Base-by-base conservation (phyloP, 2,888 invertebrate species). In the Idaea aversata region DNA sequence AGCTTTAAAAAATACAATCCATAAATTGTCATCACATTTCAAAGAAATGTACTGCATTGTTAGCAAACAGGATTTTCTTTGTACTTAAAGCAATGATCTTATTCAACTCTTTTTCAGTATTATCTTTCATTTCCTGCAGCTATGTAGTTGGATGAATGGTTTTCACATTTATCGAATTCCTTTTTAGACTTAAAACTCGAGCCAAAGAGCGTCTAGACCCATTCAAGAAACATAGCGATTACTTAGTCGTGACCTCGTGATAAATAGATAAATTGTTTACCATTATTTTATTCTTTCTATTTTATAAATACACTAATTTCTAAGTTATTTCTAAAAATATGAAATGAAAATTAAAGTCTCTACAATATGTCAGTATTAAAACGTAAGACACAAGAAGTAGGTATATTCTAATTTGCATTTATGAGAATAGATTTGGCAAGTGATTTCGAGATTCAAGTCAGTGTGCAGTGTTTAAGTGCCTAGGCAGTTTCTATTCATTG, bases 111-210 rank as follows among this genome's bases (percentile, higher is more conserved):
- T 63, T 63, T n/a, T 57, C 47, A 36, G 62, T 60, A 35, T 65
- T 62, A 57, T 62, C 62, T 25, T 65, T 62, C 57, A 57, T 65
- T 60, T 62, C 62, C 57, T 62, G 36, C 13, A 65, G 65, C 65
- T 60, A 25, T 25, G 25, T 25, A 57, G 57, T 57, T 34, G 60
- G 63, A 65, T 63, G 65, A 59, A 60, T 7, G 47, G 47, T 60
- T 34, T 63, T 62, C 65, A 47, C 65, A 65, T 65, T 65, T 65
- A 61, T 65, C 65, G 61, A 63, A 65, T 62, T 65, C 60, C n/a
- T 62, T 62, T 62, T 65, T 62, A 38, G 65, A 65, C 47, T 47
- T 13, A 0, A 47, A 13, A 13, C 60, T 62, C 65, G 60, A 65
- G 65, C 65, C 65, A 65, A 35, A 62, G 57, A n/a, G 65, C 57